Base-by-base conservation (phyloP, 2,888 invertebrate genomes). In the Caenorhabditis auriculariae region DNA sequence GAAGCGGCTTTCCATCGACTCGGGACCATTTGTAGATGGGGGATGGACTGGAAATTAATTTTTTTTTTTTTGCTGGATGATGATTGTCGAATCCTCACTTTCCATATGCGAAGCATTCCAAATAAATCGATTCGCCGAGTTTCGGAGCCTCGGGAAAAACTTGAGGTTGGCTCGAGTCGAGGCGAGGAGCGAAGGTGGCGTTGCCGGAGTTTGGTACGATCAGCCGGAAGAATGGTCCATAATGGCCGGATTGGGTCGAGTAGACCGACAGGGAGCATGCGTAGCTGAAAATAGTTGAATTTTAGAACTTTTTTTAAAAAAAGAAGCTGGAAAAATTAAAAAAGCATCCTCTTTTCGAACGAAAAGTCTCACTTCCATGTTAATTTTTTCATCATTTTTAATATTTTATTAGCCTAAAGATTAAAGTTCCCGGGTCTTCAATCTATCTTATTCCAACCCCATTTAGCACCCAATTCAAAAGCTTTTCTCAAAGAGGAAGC, bases 91-190 rank as follows among this genome's bases (percentile, higher is more conserved):
- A 15, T 29, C 66, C 77, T 69, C 50, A 80, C 80, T 69, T 75
- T 58, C 72, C 78, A 55, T 74, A 81, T 0, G 81, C 81, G 54
- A 81, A 81, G 56, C 81, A 81, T 55, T 81, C 81, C 37, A 81
- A 41, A 27, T 70, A 75, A 19, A 80, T 72, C 0, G 75, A 69
- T 24, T 77, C 69, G 28, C 78, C 79, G 6, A 69, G 35, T 32
- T 67, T 60, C 3, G 80, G 75, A n/a, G 67, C 45, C 49, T 75
- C 75, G 0, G 80, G 80, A 44, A 77, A 77, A 6, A 77, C 55
- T 55, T 73, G 67, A 3, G 78, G 80, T 50, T 75, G 75, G 15
- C 62, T 59, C 1, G 72, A 66, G 57, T 75, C 77, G 15, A 80
- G 67, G 41, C 69, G 53, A 1, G 80, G 80, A 21, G 41, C 35